Evolutionary conservation across 2,888 invertebrate species (phyloP).

Genomic region (Pyralis farinalis): DNA sequence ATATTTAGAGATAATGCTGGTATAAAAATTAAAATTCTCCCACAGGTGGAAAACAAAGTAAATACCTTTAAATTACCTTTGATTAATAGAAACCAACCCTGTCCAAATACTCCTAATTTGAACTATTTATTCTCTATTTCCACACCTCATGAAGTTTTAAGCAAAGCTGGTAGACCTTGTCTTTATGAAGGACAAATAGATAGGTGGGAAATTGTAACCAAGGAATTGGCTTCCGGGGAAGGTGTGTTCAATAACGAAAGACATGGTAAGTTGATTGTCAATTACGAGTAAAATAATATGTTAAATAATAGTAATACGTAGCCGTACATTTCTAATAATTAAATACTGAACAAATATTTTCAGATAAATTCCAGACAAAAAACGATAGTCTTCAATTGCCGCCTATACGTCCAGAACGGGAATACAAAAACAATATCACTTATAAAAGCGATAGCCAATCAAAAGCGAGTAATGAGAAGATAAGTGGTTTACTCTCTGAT

Average conservation of each 20-base stretch:
- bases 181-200: constrained; percentile 33
- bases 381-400: constrained; percentile 39
- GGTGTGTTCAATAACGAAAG: constrained; percentile 39
- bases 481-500: neutral
- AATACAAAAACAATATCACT: constrained; percentile 16
- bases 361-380: neutral
- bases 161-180: constrained; percentile 28
- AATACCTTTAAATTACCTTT: constrained; percentile 55
- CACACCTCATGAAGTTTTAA: constrained; percentile 19
- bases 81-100: constrained; percentile 41
- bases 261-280: constrained; percentile 34
- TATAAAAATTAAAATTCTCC: constrained; percentile 40
- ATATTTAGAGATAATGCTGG: constrained; percentile 42
- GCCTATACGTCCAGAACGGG: constrained; percentile 26
- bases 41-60: constrained; percentile 21
- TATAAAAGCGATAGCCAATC: neutral
- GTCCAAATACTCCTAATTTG: constrained; percentile 43
- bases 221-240: constrained; percentile 58
- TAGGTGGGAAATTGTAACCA: constrained; percentile 44
- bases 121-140: constrained; percentile 47
- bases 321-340: no score
- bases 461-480: neutral
- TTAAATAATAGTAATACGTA: no score
- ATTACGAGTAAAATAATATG: neutral
- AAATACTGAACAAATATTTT: neutral